These are phyloP conservation scores for Uropsilus gracilis DNA, from an alignment of 2,113 vertebrate genomes.

Conservation along the genomic window DNA sequence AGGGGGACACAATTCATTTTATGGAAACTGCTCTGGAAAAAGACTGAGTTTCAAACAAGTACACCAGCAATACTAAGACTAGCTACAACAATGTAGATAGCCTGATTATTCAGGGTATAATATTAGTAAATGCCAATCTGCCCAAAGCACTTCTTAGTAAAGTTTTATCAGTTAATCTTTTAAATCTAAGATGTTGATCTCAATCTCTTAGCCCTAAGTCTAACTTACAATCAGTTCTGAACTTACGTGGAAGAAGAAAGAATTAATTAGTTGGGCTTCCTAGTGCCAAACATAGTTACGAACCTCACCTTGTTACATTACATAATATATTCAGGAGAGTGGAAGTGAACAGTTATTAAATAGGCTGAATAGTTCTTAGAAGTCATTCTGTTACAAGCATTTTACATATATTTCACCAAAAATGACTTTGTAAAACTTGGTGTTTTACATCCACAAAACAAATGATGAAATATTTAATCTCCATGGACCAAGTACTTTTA, in stretches of 20 bases:
- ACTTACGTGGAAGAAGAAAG: neutral
- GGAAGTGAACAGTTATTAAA: neutral
- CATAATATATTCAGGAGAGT: neutral
- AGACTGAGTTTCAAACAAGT: no score
- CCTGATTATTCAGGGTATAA: neutral
- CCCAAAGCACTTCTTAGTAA: neutral
- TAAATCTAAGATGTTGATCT: neutral
- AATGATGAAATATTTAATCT: conserved; percentile 17
- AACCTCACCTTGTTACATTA: neutral
- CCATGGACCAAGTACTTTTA: neutral
- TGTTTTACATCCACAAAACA: neutral
- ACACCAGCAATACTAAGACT: no score
- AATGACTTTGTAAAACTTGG: neutral
- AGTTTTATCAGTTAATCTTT: neutral
- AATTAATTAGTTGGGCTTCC: neutral
- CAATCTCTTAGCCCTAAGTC: neutral
- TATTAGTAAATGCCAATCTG: neutral
- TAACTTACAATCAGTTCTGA: neutral
- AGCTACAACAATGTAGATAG: neutral
- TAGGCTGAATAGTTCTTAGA: neutral
- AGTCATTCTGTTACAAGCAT: neutral
- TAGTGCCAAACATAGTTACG: neutral
- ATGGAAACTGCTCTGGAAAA: neutral
- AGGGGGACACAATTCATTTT: neutral
- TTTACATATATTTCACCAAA: neutral